These are phyloP conservation scores for Hydra vulgaris DNA, from an alignment of 30 jellyfish, hydroid and myxozoan genomes.

Conservation along the genomic window DNA sequence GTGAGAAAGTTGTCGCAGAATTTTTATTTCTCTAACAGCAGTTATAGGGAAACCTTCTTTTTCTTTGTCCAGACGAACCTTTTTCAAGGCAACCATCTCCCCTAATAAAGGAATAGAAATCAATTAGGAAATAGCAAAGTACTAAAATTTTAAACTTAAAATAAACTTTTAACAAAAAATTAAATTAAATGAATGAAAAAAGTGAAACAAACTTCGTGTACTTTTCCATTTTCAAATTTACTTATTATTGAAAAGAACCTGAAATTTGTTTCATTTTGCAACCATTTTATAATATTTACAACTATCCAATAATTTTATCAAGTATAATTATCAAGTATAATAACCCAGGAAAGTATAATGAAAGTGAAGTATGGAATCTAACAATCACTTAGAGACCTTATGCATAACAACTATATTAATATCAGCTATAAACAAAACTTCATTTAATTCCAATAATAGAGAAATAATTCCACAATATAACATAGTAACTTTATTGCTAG, in stretches of 20 bases:
- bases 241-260: no score
- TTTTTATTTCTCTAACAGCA: slow-evolving; percentile 91
- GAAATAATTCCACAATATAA: not conserved
- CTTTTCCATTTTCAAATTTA: no score
- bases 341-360: no score
- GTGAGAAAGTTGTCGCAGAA: slow-evolving; percentile 81
- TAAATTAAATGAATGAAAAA: no score
- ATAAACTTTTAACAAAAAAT: no score
- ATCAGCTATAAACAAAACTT: not conserved
- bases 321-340: not conserved
- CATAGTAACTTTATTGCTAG: not conserved
- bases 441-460: not conserved
- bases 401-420: not conserved
- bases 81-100: slow-evolving; percentile 92
- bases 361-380: no score
- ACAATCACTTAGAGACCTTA: no score
- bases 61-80: slow-evolving; percentile 86
- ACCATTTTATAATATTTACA: no score
- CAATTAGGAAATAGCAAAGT: no score
- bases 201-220: no score
- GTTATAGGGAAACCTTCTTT: slow-evolving; percentile 95
- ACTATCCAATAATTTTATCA: not conserved
- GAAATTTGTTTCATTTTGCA: no score
- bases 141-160: no score
- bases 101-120: slow-evolving; percentile 27